Percentiles rank a stretch among this genome's conserved stretches.
Conservation (phyloP, 2,797 vertebrate genomes). For the Gymnoscopelus microlampas region DNA sequence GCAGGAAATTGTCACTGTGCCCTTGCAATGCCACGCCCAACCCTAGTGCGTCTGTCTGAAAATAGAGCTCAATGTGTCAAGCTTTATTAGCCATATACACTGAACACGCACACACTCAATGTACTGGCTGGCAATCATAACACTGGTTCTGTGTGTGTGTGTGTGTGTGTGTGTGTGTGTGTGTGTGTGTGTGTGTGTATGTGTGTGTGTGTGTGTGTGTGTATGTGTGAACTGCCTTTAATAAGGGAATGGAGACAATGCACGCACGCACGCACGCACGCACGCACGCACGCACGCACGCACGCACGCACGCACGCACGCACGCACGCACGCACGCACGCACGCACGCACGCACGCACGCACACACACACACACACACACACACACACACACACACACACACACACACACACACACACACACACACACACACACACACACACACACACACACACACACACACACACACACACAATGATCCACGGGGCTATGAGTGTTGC, state of each 20-base stretch:
- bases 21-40: no score
- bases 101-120: background rate
- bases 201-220: background rate
- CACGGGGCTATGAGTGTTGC: background rate
- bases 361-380: background rate
- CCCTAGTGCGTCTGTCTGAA: no score
- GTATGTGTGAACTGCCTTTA: slow-evolving; percentile 1
- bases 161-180: background rate
- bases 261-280: background rate
- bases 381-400: background rate
- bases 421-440: background rate
- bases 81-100: background rate
- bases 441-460: background rate
- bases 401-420: background rate
- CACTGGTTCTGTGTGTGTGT: no score
- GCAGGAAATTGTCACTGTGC: no score
- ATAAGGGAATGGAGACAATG: background rate
- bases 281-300: background rate
- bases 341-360: background rate
- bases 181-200: background rate
- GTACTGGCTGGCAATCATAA: no score
- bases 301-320: background rate
- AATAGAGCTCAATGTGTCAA: no score
- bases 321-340: background rate
- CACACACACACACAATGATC: background rate